Percentiles rank a stretch among this genome's conserved stretches.
Conservation (phyloP, 2,113 vertebrate species). For the Hystrix cristata region DNA sequence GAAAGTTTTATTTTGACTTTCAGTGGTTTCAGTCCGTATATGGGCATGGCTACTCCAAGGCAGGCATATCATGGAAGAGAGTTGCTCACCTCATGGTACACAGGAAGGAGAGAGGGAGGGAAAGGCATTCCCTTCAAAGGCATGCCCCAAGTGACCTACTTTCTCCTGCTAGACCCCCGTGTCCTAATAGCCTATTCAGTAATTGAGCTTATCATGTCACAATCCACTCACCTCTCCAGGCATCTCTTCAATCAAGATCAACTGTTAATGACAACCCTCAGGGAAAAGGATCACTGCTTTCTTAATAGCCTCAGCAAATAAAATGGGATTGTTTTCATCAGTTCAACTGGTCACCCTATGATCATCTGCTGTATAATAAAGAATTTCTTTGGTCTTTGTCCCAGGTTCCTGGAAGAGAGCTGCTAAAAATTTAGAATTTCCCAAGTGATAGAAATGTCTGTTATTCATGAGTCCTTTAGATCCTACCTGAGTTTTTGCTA, state of each 20-base stretch:
- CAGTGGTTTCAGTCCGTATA: no score
- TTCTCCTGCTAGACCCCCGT: background rate
- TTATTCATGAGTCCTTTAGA: background rate
- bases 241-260: background rate
- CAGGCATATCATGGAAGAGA: no score
- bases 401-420: background rate
- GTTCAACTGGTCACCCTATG: background rate
- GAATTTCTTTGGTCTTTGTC: background rate
- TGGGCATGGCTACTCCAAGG: no score
- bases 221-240: background rate
- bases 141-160: background rate
- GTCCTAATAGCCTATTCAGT: background rate
- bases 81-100: no score
- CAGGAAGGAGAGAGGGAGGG: no score
- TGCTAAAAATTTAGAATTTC: background rate
- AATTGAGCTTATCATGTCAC: background rate
- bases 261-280: background rate
- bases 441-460: background rate
- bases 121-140: background rate
- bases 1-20: no score
- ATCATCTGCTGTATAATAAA: background rate
- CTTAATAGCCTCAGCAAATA: background rate
- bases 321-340: background rate
- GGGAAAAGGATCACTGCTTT: background rate
- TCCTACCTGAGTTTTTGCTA: conserved; percentile 7